Evolutionary conservation across 2,797 vertebrate genomes (phyloP).

Genomic region (Remorina albescens): DNA sequence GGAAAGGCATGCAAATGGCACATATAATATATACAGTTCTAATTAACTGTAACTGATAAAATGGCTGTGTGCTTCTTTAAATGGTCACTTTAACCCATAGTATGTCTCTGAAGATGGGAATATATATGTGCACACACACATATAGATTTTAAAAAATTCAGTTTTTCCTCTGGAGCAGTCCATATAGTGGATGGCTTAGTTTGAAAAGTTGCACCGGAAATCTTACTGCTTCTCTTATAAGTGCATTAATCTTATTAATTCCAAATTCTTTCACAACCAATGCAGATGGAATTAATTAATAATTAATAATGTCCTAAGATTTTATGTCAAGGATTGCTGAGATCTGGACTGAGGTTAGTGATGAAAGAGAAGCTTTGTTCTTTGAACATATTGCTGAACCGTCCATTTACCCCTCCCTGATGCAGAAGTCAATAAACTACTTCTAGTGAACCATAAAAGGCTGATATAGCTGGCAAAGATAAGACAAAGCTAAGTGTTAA

Average conservation of each 20-base stretch:
- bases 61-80: background rate
- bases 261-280: background rate
- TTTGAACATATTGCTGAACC: slow-evolving; percentile 24
- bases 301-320: background rate
- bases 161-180: no score
- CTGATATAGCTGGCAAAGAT: slow-evolving; percentile 24
- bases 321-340: background rate
- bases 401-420: slow-evolving; percentile 32
- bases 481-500: slow-evolving; percentile 32
- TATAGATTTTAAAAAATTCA: no score
- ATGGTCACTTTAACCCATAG: background rate
- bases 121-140: no score
- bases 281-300: slow-evolving; percentile 10
- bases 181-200: background rate
- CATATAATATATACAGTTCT: background rate
- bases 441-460: slow-evolving; percentile 31
- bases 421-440: slow-evolving; percentile 44
- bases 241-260: background rate
- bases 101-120: background rate
- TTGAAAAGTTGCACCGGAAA: background rate
- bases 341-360: slow-evolving; percentile 3
- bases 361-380: slow-evolving; percentile 26
- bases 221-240: background rate
- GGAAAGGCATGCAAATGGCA: no score
- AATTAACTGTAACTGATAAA: slow-evolving; percentile 4